Evolutionary conservation across 2,797 vertebrate species (phyloP), one percentile per base, ranked within the genome.

Genomic region (Petrocephalus schoutedeni): DNA sequence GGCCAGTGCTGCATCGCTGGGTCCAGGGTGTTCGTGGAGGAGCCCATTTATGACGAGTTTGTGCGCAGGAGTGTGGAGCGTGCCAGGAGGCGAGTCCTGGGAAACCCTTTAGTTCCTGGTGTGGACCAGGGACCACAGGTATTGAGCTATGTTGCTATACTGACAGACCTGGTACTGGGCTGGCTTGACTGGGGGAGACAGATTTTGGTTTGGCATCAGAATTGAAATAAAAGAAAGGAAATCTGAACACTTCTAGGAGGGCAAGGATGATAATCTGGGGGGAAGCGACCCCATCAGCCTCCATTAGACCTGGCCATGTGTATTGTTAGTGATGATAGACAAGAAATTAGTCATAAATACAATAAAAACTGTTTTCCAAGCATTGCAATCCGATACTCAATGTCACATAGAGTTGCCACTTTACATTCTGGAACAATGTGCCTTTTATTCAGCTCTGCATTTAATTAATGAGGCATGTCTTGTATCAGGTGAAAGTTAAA

Each of bases 21-120:
- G 80, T 98, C 97, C 88, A 95, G 97, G 84, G 95, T 97, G 90
- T 98, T 98, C 91, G 97, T 98, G 86, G 97, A 98, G 91, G 97
- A 97, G 83, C 91, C 96, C 0, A 93, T 98, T 92, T 98, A 97
- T 0, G 94, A 97, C 0, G 96, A 97, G 89, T 97, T 98, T 94
- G 96, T 98, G 86, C 91, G 89, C 2, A 94, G 92, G 57, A 97
- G 97, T 74, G 93, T 95, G 86, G 95, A 96, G 49, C 92, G 92
- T 87, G 97, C 96, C 88, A 95, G 94, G 89, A 96, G 95, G 86
- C 95, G 95, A 28, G 93, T 94, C 32, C 94, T 97, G 89, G 97
- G 97, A 87, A 94, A 97, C 92, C 96, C 97, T 74, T 74, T 98
- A 87, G 87, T 91, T n/a, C 94, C 94, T n/a, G 94, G 90, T 23